phyloP scores from a whole-genome alignment of 2,797 vertebrate genomes.

The Pipistrellus pygmaeus region DNA sequence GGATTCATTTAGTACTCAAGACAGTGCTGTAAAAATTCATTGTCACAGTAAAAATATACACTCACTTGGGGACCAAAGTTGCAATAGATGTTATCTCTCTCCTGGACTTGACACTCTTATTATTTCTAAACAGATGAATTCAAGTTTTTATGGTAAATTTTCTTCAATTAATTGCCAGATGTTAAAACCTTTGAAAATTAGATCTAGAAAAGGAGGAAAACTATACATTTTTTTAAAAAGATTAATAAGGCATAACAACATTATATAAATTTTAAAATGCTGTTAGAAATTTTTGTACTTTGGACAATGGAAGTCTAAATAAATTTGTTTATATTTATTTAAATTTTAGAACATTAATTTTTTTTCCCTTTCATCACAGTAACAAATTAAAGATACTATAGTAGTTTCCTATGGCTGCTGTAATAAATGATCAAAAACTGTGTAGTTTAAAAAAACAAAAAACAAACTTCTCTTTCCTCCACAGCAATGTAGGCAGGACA shows the following conservation, averaged over 20 bases:
- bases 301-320: not conserved
- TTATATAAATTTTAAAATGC: not conserved
- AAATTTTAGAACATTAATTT: not conserved
- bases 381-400: not conserved
- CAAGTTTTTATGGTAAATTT: constrained; percentile 31
- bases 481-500: not conserved
- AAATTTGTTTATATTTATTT: not conserved
- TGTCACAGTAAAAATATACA: constrained; percentile 29
- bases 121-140: constrained; percentile 49
- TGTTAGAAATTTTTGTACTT: not conserved
- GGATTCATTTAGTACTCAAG: constrained; percentile 71
- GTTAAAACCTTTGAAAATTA: constrained; percentile 14
- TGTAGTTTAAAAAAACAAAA: not conserved
- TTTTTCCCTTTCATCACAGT: not conserved
- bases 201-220: not conserved
- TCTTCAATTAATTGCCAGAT: not conserved
- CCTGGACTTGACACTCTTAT: not conserved
- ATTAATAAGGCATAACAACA: not conserved
- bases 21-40: constrained; percentile 51
- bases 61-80: not conserved
- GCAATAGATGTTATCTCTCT: constrained; percentile 34
- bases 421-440: not conserved
- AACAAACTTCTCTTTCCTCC: too few relatives aligned
- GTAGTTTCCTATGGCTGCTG: not conserved
- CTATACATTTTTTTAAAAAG: accelerated